Evolutionary conservation across 2,113 vertebrate species (phyloP), one percentile per base, ranked within the genome.

Genomic region (Barnardius zonarius): DNA sequence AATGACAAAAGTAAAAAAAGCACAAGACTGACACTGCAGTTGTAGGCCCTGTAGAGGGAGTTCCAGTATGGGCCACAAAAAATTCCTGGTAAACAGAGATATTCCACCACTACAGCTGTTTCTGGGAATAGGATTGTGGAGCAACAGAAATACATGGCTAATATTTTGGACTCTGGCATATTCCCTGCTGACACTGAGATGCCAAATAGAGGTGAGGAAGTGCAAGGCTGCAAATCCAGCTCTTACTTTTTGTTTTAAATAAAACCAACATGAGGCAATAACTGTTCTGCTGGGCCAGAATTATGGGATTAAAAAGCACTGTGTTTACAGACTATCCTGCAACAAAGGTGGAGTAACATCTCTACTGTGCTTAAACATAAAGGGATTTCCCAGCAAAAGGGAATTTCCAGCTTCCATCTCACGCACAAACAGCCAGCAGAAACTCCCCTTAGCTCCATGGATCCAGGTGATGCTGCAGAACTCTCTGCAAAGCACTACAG

Each of bases 341-440:
- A n/a, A 61, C 17, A 27, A 17, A 69, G 67, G 67, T 24, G 31
- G n/a, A 72, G 10, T 6, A 52, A 87, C 63, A 55, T 9, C 90
- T 67, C 6, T 27, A 48, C 13, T 39, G 33, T 22, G 59, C 72
- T 57, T 55, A 41, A 69, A 16, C 82, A 18, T 48, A 24, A 63
- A 55, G 95, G 73, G 79, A 37, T 59, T 95, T 91, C 88, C 83
- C 94, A 80, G 85, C 16, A 79, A 25, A 80, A 63, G 83, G 90
- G 90, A 90, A 96, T 94, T 68, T 94, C 88, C 91, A 73, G 83
- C 57, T 91, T 62, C 35, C 39, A 55, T 10, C 33, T 23, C 25
- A 22, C 74, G 78, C 84, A 83, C 66, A 22, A 80, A 61, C 4
- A 75, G 43, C 12, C 41, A 78, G 61, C 82, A 90, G 82, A 77